Base-by-base conservation (phyloP, 2,113 vertebrate species). In the Cheilinus undulatus region DNA sequence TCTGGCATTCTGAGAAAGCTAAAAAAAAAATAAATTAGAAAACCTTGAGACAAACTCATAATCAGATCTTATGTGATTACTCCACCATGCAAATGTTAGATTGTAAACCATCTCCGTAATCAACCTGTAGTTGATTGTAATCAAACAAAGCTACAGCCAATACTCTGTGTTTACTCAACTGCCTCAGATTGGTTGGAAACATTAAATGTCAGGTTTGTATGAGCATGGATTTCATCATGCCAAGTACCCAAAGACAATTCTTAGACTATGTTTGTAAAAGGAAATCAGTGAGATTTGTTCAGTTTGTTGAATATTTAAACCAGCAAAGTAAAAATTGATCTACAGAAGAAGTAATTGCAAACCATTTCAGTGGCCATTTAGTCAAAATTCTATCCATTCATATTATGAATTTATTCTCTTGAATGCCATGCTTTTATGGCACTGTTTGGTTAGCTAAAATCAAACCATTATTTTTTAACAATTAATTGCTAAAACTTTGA, bases 131-230 rank as follows among this genome's bases (percentile, higher is more conserved):
- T 20, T 61, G 58, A 76, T 54, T 86, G 43, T 68, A 80, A 78
- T 86, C 81, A 80, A 78, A 77, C 45, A 76, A 67, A 75, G 51
- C 49, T 32, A 57, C 17, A 64, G 28, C 46, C 15, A 74, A 68
- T 73, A 46, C 75, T 69, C 43, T 61, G 36, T 65, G 50, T 75
- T 82, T 56, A 70, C 66, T 22, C n/a, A 76, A 63, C 40, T 19
- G 66, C 45, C 27, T 65, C 20, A 11, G 34, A 66, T 63, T 62
- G 48, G 27, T 38, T 12, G 30, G 58, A 75, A 56, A 51, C 26
- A 7, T 52, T 27, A 74, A 69, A 79, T 76, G 45, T 70, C 67
- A 63, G 48, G 26, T 57, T 62, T 45, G 49, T 46, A 50, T 0
- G 1, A 32, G 23, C 62, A 34, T 65, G 52, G 45, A 62, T 59